Percentiles rank a stretch among this genome's conserved stretches.
Conservation (phyloP, 2,888 invertebrate species). For the Aphidius colemani region DNA sequence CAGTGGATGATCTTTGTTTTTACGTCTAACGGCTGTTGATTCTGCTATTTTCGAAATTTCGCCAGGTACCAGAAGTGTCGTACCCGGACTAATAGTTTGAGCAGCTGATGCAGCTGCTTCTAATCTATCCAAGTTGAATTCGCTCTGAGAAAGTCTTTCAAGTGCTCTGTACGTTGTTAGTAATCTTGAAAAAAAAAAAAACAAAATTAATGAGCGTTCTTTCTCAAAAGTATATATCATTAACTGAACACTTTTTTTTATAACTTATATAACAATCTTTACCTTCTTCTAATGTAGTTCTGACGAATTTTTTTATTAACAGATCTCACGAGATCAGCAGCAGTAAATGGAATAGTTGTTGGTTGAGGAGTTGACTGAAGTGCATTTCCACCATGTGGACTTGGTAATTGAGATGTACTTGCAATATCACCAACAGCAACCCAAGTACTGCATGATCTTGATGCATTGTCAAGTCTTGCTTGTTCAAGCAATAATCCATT, state of each 20-base stretch:
- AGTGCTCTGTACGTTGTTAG: constrained; percentile 81
- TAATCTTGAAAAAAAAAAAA: constrained; percentile 60
- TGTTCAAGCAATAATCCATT: constrained; percentile 64
- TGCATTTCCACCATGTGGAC: constrained; percentile 72
- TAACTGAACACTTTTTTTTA: too few species aligned
- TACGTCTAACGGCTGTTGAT: constrained; percentile 59
- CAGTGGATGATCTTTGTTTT: constrained; percentile 61
- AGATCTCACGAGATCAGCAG: constrained; percentile 73
- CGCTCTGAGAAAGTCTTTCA: constrained; percentile 82
- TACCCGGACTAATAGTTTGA: constrained; percentile 48
- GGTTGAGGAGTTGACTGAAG: constrained; percentile 53
- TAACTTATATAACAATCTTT: neutral
- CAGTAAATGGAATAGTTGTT: constrained; percentile 66
- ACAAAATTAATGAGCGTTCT: neutral
- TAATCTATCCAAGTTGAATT: constrained; percentile 77
- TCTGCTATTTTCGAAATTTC: constrained; percentile 53
- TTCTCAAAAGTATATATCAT: neutral
- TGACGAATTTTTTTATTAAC: constrained; percentile 84
- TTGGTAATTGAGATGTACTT: constrained; percentile 80
- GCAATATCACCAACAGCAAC: constrained; percentile 78
- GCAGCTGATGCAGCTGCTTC: constrained; percentile 68
- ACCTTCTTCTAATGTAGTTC: constrained; percentile 75
- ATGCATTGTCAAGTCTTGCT: constrained; percentile 66
- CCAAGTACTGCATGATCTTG: constrained; percentile 84
- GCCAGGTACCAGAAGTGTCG: constrained; percentile 59